These are phyloP conservation scores for Ardeotis arabs DNA, from an alignment of 2,113 vertebrate genomes.

Conservation along the genomic window DNA sequence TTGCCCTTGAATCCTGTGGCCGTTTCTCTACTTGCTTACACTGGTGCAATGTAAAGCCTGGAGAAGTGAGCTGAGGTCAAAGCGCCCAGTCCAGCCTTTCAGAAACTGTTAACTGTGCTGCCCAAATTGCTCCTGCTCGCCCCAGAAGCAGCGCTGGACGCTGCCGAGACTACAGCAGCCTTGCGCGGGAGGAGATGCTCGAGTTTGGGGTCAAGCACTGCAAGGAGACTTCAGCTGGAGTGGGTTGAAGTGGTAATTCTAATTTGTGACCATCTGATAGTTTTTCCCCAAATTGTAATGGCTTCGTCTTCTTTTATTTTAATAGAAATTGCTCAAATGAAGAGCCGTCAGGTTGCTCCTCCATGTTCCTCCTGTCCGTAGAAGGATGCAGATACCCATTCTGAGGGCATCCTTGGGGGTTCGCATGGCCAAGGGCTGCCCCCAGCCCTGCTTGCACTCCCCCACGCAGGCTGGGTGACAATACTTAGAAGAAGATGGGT, in stretches of 20 bases:
- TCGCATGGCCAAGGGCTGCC: not conserved
- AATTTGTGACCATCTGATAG: fast-evolving
- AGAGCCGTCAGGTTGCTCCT: not conserved
- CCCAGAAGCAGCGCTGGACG: not conserved
- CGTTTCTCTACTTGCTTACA: fast-evolving
- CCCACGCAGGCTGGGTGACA: fast-evolving
- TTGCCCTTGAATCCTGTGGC: fast-evolving
- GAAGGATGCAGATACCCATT: not conserved
- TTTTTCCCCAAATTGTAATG: fast-evolving
- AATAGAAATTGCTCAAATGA: not conserved
- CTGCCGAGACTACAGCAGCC: not conserved
- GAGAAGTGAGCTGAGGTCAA: not conserved
- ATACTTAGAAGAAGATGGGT: not conserved
- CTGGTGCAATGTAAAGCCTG: not conserved
- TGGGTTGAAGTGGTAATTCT: not conserved
- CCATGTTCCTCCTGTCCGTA: fast-evolving
- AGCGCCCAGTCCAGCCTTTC: not conserved
- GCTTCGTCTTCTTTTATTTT: not conserved
- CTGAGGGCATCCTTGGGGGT: not conserved
- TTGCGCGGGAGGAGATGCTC: fast-evolving
- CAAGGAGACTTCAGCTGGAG: fast-evolving
- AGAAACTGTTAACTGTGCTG: fast-evolving
- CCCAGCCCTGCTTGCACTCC: not conserved
- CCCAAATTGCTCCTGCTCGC: fast-evolving
- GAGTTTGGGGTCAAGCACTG: fast-evolving